These are phyloP conservation scores for Platyrinchus mystaceus DNA, from an alignment of 2,797 vertebrate species.

Conservation along the genomic window DNA sequence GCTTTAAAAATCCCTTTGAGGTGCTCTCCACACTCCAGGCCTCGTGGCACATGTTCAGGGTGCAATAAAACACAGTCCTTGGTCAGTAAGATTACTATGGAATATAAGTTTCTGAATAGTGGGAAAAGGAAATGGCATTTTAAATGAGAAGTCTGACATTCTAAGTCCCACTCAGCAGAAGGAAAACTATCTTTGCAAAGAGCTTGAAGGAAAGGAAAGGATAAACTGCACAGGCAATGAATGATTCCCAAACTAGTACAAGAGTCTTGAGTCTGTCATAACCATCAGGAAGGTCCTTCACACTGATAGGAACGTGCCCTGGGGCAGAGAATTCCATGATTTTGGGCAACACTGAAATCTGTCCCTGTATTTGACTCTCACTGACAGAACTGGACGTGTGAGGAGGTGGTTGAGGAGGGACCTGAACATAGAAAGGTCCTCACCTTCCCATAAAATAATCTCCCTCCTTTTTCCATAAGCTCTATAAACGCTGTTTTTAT, in stretches of 20 bases:
- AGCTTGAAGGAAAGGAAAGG: neutral
- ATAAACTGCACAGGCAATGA: neutral
- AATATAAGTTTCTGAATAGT: neutral
- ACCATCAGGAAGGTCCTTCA: neutral
- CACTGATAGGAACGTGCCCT: accelerated
- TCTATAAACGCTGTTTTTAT: neutral
- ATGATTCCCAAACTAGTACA: neutral
- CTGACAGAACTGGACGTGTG: neutral
- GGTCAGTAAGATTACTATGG: neutral
- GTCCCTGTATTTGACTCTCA: neutral
- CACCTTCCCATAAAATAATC: neutral
- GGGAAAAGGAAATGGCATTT: neutral
- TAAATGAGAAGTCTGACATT: neutral
- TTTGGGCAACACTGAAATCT: neutral
- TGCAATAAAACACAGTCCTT: neutral
- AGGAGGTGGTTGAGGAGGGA: neutral
- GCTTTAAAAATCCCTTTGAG: neutral
- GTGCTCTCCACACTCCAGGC: neutral
- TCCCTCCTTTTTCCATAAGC: neutral
- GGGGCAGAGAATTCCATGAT: neutral
- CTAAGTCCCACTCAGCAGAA: neutral
- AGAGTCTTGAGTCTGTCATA: neutral
- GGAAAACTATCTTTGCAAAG: neutral
- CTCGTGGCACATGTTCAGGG: neutral
- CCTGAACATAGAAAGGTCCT: neutral